These are phyloP conservation scores for Sphaerodactylus townsendi DNA, from an alignment of 2,113 vertebrate genomes.

Conservation along the genomic window DNA sequence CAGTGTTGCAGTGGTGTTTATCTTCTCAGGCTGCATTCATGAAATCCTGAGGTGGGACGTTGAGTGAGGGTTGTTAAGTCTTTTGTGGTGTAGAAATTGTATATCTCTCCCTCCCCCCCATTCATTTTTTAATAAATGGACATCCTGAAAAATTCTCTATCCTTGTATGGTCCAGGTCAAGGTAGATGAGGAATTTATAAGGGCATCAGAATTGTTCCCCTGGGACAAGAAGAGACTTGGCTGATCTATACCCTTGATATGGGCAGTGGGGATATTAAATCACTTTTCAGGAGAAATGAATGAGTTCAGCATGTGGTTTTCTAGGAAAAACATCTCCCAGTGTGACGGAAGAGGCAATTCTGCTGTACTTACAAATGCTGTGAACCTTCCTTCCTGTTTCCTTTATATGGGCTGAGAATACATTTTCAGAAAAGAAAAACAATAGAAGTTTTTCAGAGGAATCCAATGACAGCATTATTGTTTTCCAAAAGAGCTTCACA, in stretches of 20 bases:
- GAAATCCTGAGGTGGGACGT: neutral
- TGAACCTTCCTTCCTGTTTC: constrained; percentile 42
- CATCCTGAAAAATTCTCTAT: neutral
- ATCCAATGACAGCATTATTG: neutral
- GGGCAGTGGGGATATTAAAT: constrained; percentile 45
- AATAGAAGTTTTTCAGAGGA: neutral
- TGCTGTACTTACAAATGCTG: constrained; percentile 21
- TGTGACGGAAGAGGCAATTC: constrained; percentile 28
- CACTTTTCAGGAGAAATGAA: constrained; percentile 48
- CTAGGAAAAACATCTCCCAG: constrained; percentile 39
- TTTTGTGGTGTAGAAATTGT: neutral
- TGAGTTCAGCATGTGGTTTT: constrained; percentile 41
- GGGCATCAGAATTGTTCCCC: neutral
- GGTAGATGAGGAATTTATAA: neutral
- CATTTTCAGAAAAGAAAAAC: neutral
- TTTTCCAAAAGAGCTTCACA: neutral
- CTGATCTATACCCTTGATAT: neutral
- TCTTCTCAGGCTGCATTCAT: neutral
- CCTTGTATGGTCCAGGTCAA: neutral
- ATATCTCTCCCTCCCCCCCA: too few species aligned
- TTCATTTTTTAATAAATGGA: neutral
- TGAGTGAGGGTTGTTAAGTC: neutral
- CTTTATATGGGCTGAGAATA: neutral
- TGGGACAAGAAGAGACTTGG: neutral
- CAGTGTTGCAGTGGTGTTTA: neutral